phyloP scores from a whole-genome alignment of 35 echinoderm and acorn worm genomes.

The Amphiura filiformis region DNA sequence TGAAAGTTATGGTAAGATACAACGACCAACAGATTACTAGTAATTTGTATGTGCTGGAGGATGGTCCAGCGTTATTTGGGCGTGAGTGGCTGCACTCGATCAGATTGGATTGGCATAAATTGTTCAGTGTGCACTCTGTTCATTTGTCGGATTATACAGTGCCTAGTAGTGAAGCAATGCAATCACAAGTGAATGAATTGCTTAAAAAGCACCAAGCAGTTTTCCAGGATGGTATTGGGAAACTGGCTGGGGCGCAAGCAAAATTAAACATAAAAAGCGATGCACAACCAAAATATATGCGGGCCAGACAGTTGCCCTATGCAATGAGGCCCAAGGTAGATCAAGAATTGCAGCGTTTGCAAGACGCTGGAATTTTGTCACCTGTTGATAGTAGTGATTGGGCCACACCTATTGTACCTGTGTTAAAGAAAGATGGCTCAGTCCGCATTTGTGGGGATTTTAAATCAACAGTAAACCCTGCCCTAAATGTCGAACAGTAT shows the following conservation, averaged over 20 bases:
- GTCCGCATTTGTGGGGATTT: constrained; percentile 51
- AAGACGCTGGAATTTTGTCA: constrained; percentile 30
- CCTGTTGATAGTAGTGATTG: constrained; percentile 43
- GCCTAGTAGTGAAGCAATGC: too few relatives aligned
- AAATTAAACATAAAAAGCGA: constrained; percentile 13
- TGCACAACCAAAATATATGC: neutral
- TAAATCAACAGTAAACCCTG: constrained; percentile 37
- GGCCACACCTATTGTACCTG: constrained; percentile 35
- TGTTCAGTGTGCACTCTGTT: too few relatives aligned
- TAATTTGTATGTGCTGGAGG: neutral
- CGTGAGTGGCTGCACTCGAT: neutral
- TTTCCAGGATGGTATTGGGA: constrained; percentile 26
- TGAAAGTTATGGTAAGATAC: neutral
- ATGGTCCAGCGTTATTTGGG: neutral
- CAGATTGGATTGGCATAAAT: constrained; percentile 24
- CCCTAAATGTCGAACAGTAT: constrained; percentile 27
- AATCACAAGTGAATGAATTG: neutral
- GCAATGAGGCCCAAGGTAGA: constrained; percentile 35
- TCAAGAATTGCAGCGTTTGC: constrained; percentile 33
- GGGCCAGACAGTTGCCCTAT: constrained; percentile 12
- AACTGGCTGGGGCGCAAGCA: neutral
- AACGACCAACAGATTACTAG: neutral
- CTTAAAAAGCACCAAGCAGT: neutral
- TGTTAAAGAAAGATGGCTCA: constrained; percentile 17
- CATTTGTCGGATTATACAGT: too few relatives aligned